phyloP scores from a whole-genome alignment of 2,888 invertebrate genomes.

The Protonemura montana region DNA sequence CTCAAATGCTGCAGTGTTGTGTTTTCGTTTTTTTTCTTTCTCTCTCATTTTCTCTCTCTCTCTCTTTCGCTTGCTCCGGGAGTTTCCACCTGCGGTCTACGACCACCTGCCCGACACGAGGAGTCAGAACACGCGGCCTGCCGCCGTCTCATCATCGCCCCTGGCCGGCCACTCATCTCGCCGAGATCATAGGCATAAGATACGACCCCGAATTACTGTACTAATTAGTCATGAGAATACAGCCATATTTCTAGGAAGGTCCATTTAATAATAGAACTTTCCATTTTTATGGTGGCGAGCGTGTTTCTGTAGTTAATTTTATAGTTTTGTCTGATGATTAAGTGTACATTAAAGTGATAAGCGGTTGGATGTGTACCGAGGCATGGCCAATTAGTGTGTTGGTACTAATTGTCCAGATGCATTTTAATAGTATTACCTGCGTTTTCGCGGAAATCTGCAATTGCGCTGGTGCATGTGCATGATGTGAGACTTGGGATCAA shows the following conservation, averaged over 20 bases:
- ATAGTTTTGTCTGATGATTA: not conserved
- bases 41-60: no score
- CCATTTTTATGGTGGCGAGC: not conserved
- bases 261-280: not conserved
- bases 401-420: not conserved
- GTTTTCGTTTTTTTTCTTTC: not conserved
- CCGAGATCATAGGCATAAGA: no score
- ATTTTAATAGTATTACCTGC: not conserved
- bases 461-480: not conserved
- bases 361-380: not conserved
- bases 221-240: not conserved
- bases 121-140: not conserved
- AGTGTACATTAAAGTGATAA: not conserved
- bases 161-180: no score
- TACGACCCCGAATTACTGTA: no score
- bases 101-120: not conserved
- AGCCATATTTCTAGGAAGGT: not conserved
- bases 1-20: not conserved
- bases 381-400: not conserved
- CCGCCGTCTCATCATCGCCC: not conserved
- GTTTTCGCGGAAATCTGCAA: not conserved
- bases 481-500: not conserved
- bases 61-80: not conserved
- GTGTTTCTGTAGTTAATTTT: not conserved
- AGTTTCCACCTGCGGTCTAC: not conserved